Evolutionary conservation across 2,113 vertebrate species (phyloP).

Genomic region (Aviceda subcristata): DNA sequence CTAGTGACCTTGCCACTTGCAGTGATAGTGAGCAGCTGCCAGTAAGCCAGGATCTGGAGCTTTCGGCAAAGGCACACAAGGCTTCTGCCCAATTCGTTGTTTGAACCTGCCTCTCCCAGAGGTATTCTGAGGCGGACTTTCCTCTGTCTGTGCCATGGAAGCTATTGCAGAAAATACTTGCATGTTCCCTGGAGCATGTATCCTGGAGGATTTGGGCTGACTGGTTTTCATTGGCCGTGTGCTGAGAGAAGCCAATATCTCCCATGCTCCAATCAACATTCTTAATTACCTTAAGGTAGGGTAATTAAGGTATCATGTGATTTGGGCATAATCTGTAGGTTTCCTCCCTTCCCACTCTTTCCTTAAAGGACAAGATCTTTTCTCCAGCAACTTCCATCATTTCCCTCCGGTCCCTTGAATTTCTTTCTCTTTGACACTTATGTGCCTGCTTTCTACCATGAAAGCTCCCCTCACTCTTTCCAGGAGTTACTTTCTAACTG

Average conservation of each 20-base stretch:
- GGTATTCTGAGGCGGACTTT: neutral
- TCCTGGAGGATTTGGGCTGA: neutral
- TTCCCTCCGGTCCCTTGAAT: neutral
- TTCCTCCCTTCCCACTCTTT: neutral
- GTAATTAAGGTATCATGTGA: neutral
- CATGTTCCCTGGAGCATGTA: neutral
- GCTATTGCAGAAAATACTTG: neutral
- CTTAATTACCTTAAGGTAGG: neutral
- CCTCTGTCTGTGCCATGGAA: neutral
- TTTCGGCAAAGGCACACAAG: neutral
- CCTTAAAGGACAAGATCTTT: neutral
- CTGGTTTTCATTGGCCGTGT: neutral
- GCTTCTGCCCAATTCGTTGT: accelerated
- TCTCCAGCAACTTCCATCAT: neutral
- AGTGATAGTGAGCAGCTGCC: neutral
- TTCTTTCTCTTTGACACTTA: neutral
- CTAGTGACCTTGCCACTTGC: neutral
- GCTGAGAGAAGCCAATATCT: neutral
- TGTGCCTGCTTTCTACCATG: neutral
- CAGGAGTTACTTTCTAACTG: neutral
- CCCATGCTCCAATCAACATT: neutral
- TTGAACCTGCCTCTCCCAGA: neutral
- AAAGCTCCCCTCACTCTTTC: neutral
- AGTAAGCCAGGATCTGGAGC: neutral
- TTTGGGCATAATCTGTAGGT: neutral